Evolutionary conservation across 2,113 vertebrate genomes (phyloP), one percentile per base, ranked within the genome.

Genomic region (Odocoileus hemionus): DNA sequence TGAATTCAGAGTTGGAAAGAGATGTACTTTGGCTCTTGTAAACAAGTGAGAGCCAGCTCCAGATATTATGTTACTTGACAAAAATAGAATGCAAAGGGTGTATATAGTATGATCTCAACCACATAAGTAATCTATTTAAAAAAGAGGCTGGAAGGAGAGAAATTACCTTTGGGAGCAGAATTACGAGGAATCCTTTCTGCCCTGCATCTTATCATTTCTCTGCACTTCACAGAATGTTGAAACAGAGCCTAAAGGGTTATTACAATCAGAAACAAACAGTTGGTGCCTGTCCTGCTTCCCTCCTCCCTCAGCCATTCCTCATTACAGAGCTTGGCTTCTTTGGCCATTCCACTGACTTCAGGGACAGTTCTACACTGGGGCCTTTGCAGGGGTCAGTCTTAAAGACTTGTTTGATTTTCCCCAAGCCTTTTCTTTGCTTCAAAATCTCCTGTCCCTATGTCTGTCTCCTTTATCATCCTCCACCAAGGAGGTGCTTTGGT

Each of bases 311-410:
- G 1, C 15, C 2, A 8, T 9, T 36, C 45, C 33, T 96, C 54
- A 2, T 6, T 1, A 25, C 1, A 6, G 83, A 54, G 9, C 15
- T 54, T 36, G 61, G 26, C 16, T 83, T 60, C 25, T 55, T 76
- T 30, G 50, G 13, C 45, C 30, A 70, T 54, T 28, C 26, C 1
- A 1, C 0, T 83, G 26, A 43, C 14, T 43, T 17, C 16, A 78
- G 76, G 11, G 9, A 90, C 1, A 39, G 4, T 4, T 2, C 10
- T 30, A 1, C 2, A 0, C 8, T 21, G 3, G 64, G 16, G 17
- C 7, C 15, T 86, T 79, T 23, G 6, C n/a, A 88, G 16, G 54
- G 16, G 30, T 84, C 52, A 70, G 1, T 36, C 80, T 50, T 47
- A 30, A 64, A 88, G 26, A 33, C 50, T 43, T 60, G 21, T 6